Conservation (phyloP, 2,888 invertebrate genomes). For the Xestobium rufovillosum region DNA sequence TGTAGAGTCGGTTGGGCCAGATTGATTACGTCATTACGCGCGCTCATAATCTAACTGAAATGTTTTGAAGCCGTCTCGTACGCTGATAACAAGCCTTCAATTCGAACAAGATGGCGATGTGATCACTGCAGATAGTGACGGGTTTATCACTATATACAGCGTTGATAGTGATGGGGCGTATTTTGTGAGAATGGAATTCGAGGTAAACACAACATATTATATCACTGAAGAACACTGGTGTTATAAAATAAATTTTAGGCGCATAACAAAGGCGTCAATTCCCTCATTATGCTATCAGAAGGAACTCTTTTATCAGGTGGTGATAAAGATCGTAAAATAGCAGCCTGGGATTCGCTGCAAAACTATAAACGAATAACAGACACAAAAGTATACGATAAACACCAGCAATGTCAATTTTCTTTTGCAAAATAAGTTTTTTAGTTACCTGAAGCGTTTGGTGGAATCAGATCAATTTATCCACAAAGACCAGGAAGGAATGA, state of each 20-base stretch:
- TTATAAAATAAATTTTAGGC: constrained; percentile 45
- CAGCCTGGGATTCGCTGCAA: constrained; percentile 86
- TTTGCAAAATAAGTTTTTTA: constrained; percentile 33
- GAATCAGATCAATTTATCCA: constrained; percentile 81
- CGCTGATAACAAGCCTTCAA: constrained; percentile 78
- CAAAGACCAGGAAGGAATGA: constrained; percentile 82
- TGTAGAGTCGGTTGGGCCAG: too few relatives aligned
- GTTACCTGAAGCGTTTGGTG: constrained; percentile 83
- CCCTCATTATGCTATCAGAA: constrained; percentile 81
- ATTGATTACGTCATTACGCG: too few relatives aligned
- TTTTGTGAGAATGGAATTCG: constrained; percentile 82
- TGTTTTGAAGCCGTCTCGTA: constrained; percentile 67
- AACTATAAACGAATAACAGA: constrained; percentile 86
- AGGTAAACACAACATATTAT: constrained; percentile 43
- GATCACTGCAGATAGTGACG: constrained; percentile 86
- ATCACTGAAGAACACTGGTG: background rate
- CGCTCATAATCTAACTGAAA: too few relatives aligned
- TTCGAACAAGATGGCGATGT: constrained; percentile 90
- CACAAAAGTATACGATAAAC: constrained; percentile 67
- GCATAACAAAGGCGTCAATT: constrained; percentile 81
- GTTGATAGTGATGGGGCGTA: constrained; percentile 85
- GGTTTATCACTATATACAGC: constrained; percentile 84
- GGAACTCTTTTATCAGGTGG: constrained; percentile 86
- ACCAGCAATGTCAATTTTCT: background rate
- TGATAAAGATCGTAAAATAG: constrained; percentile 82